phyloP scores from a whole-genome alignment of 1,140 invertebrate genomes.

The Lordiphosa stackelbergi region DNA sequence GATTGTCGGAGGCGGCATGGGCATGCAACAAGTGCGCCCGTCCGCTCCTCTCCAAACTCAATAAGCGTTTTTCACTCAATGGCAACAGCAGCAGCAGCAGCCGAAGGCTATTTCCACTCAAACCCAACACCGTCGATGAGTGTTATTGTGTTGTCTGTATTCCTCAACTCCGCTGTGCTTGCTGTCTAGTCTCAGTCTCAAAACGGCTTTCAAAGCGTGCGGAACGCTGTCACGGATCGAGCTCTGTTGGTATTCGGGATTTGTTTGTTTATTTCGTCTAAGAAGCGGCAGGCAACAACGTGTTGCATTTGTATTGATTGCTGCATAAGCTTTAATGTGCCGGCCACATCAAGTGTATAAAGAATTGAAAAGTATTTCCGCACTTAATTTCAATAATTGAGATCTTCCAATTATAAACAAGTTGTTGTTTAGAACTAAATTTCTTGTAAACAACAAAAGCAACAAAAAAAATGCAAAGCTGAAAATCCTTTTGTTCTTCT shows the following conservation, averaged over 20 bases:
- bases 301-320: slow-evolving; percentile 47
- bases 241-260: slow-evolving; percentile 1
- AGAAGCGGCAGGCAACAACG: slow-evolving; percentile 28
- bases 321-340: slow-evolving; percentile 38
- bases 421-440: slow-evolving; percentile 25
- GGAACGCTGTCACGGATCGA: slow-evolving; percentile 54
- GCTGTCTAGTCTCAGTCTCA: slow-evolving; percentile 62
- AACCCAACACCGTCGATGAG: slow-evolving; percentile 1
- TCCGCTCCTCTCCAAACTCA: slow-evolving; percentile 9
- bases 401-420: slow-evolving; percentile 46
- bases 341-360: slow-evolving; percentile 30
- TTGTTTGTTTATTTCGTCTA: slow-evolving; percentile 11
- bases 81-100: neutral
- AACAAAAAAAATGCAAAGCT: slow-evolving; percentile 20
- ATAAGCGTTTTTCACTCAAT: slow-evolving; percentile 6
- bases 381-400: slow-evolving; percentile 40
- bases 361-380: slow-evolving; percentile 57
- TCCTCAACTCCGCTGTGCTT: slow-evolving; percentile 26
- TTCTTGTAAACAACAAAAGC: slow-evolving; percentile 44
- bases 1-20: slow-evolving; percentile 26
- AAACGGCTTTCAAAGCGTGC: slow-evolving; percentile 68
- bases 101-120: slow-evolving; percentile 9
- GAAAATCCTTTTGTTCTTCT: slow-evolving; percentile 21
- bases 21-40: slow-evolving; percentile 39
- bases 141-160: neutral